Conservation (phyloP, 2,888 invertebrate species). For the Limnephilus auricula region DNA sequence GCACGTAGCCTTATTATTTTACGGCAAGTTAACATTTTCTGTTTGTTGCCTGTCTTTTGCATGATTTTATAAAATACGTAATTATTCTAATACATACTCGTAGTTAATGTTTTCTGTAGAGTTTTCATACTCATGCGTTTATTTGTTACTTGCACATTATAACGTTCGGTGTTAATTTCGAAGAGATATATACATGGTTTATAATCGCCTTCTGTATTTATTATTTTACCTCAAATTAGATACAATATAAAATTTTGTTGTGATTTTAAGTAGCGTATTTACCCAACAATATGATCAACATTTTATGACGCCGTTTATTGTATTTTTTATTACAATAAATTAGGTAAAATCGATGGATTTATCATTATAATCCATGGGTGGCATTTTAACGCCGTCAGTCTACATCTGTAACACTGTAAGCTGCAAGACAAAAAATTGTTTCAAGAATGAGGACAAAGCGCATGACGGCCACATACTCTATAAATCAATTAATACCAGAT, state of each 20-base stretch:
- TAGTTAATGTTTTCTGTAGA: background rate
- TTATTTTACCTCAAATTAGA: too few relatives aligned
- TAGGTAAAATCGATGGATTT: too few relatives aligned
- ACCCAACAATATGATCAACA: too few relatives aligned
- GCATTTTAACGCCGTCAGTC: background rate
- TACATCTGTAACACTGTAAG: background rate
- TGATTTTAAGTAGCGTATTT: too few relatives aligned
- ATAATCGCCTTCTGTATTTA: too few relatives aligned
- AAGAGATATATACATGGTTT: background rate
- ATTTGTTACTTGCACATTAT: too few relatives aligned
- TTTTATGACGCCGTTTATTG: too few relatives aligned
- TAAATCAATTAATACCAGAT: background rate
- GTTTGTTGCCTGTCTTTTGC: background rate
- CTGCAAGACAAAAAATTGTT: background rate
- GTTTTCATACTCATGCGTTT: background rate
- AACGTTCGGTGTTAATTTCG: background rate
- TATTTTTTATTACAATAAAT: too few relatives aligned
- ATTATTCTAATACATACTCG: background rate
- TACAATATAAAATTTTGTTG: too few relatives aligned
- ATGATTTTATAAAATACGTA: background rate
- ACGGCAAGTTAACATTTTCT: background rate
- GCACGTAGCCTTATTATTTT: constrained; percentile 3
- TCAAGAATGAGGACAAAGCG: background rate
- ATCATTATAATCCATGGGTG: too few relatives aligned
- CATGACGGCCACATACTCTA: background rate